Percentiles rank a stretch among this genome's conserved stretches.
These are phyloP conservation scores for Cherax destructor DNA, from an alignment of 1,140 invertebrate genomes.

Conservation along the genomic window DNA sequence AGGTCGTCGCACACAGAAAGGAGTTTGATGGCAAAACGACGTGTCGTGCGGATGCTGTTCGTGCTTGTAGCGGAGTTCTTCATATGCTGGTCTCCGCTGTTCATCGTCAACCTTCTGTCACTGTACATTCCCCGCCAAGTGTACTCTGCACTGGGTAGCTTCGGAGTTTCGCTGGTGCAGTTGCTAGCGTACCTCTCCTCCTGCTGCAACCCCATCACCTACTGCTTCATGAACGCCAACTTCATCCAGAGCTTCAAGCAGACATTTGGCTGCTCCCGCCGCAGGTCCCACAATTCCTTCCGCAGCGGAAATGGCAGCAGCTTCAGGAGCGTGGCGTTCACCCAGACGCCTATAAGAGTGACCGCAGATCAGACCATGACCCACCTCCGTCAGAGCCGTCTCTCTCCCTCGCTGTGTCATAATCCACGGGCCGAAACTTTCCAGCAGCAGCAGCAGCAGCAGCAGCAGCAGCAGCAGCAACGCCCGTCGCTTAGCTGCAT, in stretches of 20 bases:
- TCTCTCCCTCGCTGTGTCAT: no score
- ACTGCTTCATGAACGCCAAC: constrained; percentile 94
- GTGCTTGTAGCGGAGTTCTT: constrained; percentile 94
- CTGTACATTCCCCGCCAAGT: constrained; percentile 84
- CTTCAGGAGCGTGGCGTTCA: neutral
- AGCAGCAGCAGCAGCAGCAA: no score
- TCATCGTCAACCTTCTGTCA: constrained; percentile 88
- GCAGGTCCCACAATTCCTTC: neutral
- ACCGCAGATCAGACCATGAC: neutral
- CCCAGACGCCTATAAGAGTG: neutral
- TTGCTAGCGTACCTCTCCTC: constrained; percentile 90
- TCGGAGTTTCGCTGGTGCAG: constrained; percentile 87
- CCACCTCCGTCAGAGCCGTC: neutral
- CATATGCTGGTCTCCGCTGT: constrained; percentile 94
- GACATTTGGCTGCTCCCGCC: constrained; percentile 80
- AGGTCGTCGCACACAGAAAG: constrained; percentile 85
- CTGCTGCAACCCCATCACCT: constrained; percentile 95
- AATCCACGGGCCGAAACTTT: no score
- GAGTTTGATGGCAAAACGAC: constrained; percentile 86
- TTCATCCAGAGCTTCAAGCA: constrained; percentile 88
- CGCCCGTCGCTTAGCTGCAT: neutral
- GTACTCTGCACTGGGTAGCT: constrained; percentile 83
- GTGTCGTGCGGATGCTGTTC: constrained; percentile 93
- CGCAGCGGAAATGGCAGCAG: neutral
- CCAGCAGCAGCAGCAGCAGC: no score